Conservation (phyloP, 2,888 invertebrate genomes). For the Pyrrhia umbra region DNA sequence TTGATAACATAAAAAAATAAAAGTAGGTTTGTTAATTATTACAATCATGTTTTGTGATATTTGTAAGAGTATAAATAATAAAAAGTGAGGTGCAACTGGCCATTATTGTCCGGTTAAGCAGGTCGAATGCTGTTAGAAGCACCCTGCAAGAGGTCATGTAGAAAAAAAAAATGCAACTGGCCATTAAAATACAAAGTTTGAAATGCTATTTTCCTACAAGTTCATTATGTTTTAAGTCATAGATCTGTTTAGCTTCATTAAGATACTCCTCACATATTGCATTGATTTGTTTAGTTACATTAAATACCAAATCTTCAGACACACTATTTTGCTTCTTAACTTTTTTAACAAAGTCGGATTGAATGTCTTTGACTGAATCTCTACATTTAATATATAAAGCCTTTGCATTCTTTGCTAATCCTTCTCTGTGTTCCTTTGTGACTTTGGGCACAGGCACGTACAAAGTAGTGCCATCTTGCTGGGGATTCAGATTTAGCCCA, state of each 20-base stretch:
- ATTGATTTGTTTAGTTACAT: slow-evolving; percentile 92
- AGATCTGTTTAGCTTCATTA: slow-evolving; percentile 77
- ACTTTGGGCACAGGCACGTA: slow-evolving; percentile 97
- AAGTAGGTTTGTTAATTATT: too few relatives aligned
- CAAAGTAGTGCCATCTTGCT: slow-evolving; percentile 97
- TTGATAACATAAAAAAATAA: too few relatives aligned
- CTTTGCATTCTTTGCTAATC: slow-evolving; percentile 96
- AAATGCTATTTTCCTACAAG: slow-evolving; percentile 90
- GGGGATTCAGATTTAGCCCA: slow-evolving; percentile 97
- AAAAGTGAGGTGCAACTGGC: too few relatives aligned
- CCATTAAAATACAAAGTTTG: slow-evolving; percentile 1
- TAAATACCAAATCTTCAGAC: slow-evolving; percentile 92
- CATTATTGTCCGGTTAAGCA: too few relatives aligned
- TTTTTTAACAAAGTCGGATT: slow-evolving; percentile 93
- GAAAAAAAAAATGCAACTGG: background rate
- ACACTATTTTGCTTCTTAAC: slow-evolving; percentile 92
- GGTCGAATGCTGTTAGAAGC: too few relatives aligned
- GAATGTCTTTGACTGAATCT: slow-evolving; percentile 93
- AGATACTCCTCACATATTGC: slow-evolving; percentile 93
- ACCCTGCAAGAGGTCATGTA: too few relatives aligned
- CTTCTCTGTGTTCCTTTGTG: slow-evolving; percentile 97
- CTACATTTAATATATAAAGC: slow-evolving; percentile 94
- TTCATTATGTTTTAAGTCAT: slow-evolving; percentile 93
- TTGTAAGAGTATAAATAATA: too few relatives aligned
- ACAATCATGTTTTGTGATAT: too few relatives aligned